A percentile compares a stretch with the other conserved stretches of the same genome.
Conservation (phyloP, 2,113 vertebrate species). For the Gavia stellata region DNA sequence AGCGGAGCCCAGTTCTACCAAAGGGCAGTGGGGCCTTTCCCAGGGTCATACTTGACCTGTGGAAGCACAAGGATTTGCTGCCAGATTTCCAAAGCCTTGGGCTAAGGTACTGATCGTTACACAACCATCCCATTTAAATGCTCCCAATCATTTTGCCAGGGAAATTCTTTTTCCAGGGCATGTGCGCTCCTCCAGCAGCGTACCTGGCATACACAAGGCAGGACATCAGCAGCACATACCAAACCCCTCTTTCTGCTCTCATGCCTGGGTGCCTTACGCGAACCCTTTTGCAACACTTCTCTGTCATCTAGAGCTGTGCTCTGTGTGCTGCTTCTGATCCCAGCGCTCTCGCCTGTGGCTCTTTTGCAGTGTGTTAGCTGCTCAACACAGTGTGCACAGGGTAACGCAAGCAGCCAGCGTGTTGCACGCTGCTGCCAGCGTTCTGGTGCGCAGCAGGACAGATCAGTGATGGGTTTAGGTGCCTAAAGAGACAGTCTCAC, state of each 20-base stretch:
- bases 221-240: not conserved
- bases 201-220: not conserved
- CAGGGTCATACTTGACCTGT: not conserved
- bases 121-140: not conserved
- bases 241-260: not conserved
- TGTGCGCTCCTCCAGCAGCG: not conserved
- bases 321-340: not conserved
- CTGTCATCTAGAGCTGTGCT: not conserved
- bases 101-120: not conserved
- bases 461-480: not conserved
- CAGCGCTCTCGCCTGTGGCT: not conserved
- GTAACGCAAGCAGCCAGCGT: not conserved
- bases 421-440: not conserved
- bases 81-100: slow-evolving; percentile 31
- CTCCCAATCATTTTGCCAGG: not conserved
- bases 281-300: not conserved
- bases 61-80: not conserved
- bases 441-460: fast-evolving
- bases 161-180: slow-evolving; percentile 3
- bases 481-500: not conserved
- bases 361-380: fast-evolving
- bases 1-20: not conserved
- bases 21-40: not conserved
- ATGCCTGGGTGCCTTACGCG: not conserved
- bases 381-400: fast-evolving